Conservation (phyloP, 92 coral and sea anemone species). For the Nematostella vectensis region DNA sequence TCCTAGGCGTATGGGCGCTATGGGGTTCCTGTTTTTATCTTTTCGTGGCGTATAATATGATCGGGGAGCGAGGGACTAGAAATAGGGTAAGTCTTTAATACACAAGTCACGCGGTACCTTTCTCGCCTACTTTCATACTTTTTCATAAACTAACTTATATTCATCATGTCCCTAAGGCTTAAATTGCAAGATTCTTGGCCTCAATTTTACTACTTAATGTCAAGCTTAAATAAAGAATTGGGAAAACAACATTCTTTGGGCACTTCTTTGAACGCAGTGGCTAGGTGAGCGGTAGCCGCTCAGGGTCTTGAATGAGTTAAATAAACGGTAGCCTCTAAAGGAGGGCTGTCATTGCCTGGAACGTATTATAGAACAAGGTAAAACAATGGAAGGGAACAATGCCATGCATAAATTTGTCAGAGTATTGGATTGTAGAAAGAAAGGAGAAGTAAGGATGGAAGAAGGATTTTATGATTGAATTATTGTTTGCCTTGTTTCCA, state of each 20-base stretch:
- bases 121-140: too few species aligned
- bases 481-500: neutral
- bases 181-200: neutral
- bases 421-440: too few species aligned
- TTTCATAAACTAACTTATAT: too few species aligned
- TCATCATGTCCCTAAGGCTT: neutral
- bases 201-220: neutral
- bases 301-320: too few species aligned
- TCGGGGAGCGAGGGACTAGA: conserved; percentile 46
- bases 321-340: too few species aligned
- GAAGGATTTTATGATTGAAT: neutral
- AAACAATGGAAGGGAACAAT: too few species aligned
- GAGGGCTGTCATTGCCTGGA: too few species aligned
- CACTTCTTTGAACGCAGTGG: neutral
- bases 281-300: too few species aligned
- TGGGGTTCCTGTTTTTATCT: conserved; percentile 56
- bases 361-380: too few species aligned
- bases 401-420: too few species aligned
- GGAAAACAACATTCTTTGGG: neutral
- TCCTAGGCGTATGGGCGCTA: conserved; percentile 53
- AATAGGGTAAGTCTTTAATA: conserved; percentile 42
- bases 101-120: too few species aligned
- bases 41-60: conserved; percentile 43
- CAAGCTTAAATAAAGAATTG: neutral
- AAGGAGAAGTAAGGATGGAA: too few species aligned